A percentile compares a stretch with the other conserved stretches of the same genome.
phyloP scores from a whole-genome alignment of 2,797 vertebrate genomes.

The Helicolenus hilgendorfi region DNA sequence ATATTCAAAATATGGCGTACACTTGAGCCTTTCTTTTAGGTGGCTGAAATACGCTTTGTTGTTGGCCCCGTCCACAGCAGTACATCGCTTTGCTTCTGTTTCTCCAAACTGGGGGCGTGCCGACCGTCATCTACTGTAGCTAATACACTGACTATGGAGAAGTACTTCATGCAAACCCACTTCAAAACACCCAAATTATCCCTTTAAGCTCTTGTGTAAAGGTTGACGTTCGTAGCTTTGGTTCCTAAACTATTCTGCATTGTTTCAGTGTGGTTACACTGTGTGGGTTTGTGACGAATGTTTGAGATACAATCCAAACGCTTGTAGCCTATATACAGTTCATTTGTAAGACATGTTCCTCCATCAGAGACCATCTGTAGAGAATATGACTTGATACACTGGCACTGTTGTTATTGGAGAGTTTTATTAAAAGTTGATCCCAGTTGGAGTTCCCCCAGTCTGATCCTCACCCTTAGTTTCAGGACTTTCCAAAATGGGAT shows the following conservation, averaged over 20 bases:
- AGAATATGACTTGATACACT: constrained; percentile 6
- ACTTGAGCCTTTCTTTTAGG: background rate
- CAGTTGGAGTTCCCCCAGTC: constrained; percentile 40
- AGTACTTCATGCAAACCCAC: background rate
- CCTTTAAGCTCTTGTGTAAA: background rate
- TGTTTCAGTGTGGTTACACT: background rate
- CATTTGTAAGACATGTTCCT: constrained; percentile 1
- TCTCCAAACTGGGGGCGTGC: background rate
- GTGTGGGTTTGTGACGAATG: background rate
- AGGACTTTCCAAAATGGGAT: constrained; percentile 62
- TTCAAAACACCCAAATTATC: background rate
- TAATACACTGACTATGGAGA: background rate
- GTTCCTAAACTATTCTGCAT: background rate
- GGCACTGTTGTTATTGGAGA: constrained; percentile 27
- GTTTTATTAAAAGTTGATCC: constrained; percentile 52
- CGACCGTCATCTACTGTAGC: background rate
- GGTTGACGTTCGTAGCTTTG: background rate
- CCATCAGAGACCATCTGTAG: background rate
- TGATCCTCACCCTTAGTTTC: constrained; percentile 50
- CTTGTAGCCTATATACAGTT: background rate
- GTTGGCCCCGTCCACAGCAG: background rate
- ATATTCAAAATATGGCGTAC: background rate
- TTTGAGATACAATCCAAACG: background rate
- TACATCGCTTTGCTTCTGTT: background rate
- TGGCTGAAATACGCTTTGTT: background rate